Conservation (phyloP, 2,888 invertebrate species). For the Tricholauxania praeusta region DNA sequence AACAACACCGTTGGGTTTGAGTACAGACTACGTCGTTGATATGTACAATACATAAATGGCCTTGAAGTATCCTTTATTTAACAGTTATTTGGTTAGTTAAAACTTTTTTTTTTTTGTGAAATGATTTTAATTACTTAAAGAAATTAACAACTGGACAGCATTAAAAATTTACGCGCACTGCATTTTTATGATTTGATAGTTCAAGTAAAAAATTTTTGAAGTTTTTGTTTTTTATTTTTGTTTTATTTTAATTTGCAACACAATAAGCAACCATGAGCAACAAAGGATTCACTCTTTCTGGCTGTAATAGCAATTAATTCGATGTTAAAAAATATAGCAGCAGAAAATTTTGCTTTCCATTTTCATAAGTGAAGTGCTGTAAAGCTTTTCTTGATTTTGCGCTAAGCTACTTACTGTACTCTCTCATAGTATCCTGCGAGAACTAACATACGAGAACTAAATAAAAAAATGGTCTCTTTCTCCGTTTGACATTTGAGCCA, state of each 20-base stretch:
- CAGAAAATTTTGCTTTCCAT: neutral
- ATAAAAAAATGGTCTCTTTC: too few relatives aligned
- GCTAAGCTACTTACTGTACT: neutral
- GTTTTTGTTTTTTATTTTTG: constrained; percentile 16
- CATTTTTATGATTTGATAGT: too few relatives aligned
- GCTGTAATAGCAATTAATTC: constrained; percentile 8
- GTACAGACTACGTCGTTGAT: constrained; percentile 21
- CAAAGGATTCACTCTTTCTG: constrained; percentile 66
- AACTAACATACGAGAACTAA: too few relatives aligned
- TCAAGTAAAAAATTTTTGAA: too few relatives aligned
- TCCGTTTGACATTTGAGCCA: too few relatives aligned
- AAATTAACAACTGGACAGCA: too few relatives aligned
- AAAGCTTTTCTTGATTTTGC: neutral
- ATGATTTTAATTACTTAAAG: too few relatives aligned
- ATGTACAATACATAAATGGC: constrained; percentile 19
- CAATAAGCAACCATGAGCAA: constrained; percentile 50
- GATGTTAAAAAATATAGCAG: constrained; percentile 23
- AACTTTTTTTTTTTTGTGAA: too few relatives aligned
- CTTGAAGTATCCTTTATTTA: constrained; percentile 23
- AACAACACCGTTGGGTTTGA: constrained; percentile 12
- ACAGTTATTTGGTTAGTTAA: too few relatives aligned
- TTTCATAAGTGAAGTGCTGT: too few relatives aligned
- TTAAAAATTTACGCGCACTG: too few relatives aligned
- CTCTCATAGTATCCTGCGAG: too few relatives aligned
- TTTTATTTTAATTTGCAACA: constrained; percentile 39